Evolutionary conservation across 2,113 vertebrate species (phyloP).

Genomic region (Recurvirostra avosetta): DNA sequence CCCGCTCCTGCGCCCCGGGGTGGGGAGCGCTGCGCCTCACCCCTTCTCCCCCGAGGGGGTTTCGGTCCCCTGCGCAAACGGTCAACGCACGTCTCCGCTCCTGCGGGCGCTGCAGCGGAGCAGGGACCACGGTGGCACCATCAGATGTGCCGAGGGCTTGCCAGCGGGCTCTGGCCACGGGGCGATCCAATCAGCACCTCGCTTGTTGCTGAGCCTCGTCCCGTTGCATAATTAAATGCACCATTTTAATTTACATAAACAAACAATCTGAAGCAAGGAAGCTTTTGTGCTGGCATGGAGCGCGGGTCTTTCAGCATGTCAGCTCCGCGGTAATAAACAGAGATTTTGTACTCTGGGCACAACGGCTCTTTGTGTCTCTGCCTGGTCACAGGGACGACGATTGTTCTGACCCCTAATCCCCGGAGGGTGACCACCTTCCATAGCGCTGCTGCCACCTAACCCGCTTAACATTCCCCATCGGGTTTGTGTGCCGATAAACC

Average conservation of each 20-base stretch:
- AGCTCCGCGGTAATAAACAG: conserved; percentile 73
- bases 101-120: background rate
- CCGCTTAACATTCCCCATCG: conserved; percentile 84
- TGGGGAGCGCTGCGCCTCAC: background rate
- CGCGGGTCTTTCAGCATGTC: conserved; percentile 72
- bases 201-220: background rate
- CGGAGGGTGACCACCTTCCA: conserved; percentile 78
- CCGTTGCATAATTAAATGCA: conserved; percentile 67
- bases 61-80: fast-evolving
- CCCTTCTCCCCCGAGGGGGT: background rate
- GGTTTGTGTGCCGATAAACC: conserved; percentile 57
- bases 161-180: background rate
- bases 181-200: conserved; percentile 46
- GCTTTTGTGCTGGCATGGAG: conserved; percentile 72
- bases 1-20: background rate
- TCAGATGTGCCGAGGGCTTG: conserved; percentile 10
- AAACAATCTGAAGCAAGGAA: conserved; percentile 70
- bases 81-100: background rate
- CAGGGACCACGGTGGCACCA: background rate
- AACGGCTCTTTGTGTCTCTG: conserved; percentile 84
- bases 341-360: conserved; percentile 81
- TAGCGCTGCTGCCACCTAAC: conserved; percentile 62
- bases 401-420: conserved; percentile 86
- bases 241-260: conserved; percentile 76
- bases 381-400: conserved; percentile 73